Evolutionary conservation across 2,113 vertebrate genomes (phyloP).

Genomic region (Herpailurus yagouaroundi): DNA sequence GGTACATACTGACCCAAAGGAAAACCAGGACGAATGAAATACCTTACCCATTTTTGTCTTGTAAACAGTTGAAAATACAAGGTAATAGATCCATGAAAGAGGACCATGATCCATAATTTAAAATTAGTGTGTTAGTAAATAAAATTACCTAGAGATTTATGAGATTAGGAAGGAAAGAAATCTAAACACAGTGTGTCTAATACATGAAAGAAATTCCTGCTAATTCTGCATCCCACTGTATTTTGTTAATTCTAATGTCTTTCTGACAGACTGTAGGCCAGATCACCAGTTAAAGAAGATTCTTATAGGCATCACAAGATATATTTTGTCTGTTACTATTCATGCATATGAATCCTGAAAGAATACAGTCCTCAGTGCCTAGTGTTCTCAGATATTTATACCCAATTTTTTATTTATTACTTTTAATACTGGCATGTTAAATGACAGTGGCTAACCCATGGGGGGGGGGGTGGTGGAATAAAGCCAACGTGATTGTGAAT

Average conservation of each 20-base stretch:
- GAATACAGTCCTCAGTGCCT: neutral
- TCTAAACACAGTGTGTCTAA: neutral
- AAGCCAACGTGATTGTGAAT: neutral
- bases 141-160: conserved; percentile 13
- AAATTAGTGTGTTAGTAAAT: conserved; percentile 45
- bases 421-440: conserved; percentile 4
- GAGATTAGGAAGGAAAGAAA: conserved; percentile 8
- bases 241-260: conserved; percentile 7
- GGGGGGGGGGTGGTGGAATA: rapidly evolving
- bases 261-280: neutral
- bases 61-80: conserved; percentile 20
- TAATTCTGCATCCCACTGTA: neutral
- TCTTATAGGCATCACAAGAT: neutral
- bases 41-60: conserved; percentile 26
- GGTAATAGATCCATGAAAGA: conserved; percentile 33
- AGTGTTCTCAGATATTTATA: neutral
- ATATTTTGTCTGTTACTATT: neutral
- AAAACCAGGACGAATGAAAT: conserved; percentile 34
- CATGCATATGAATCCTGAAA: neutral
- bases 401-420: neutral
- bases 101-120: neutral
- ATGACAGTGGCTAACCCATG: neutral
- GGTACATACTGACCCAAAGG: neutral
- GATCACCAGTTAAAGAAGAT: neutral
- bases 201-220: conserved; percentile 25